Base-by-base conservation (phyloP, 2,113 vertebrate genomes). In the Ammodytes marinus region DNA sequence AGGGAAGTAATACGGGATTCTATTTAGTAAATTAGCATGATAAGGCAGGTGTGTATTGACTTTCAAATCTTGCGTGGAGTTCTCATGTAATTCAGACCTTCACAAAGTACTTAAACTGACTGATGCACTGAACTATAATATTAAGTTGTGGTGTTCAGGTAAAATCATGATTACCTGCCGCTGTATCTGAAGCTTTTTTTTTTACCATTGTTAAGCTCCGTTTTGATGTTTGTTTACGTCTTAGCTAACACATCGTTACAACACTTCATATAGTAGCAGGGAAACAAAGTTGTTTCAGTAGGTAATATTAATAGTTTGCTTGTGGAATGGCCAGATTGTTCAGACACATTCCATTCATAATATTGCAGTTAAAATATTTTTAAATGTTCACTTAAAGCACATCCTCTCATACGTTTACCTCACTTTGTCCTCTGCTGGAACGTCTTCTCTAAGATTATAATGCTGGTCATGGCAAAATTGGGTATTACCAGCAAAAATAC, bases 331-430 rank as follows among this genome's bases (percentile, higher is more conserved):
- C 11, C 43, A 13, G 45, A n/a, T 4, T 52, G 55, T 57, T 83
- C 14, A 7, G 19, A 74, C 63, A 71, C 82, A 90, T 89, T 87
- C 84, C 82, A 65, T 52, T 83, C 27, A 57, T 19, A 52, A 67
- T 17, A 53, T 46, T 42, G 69, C 45, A 57, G 13, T 52, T 49
- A 4, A 59, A 11, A 60, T 42, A 5, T 27, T 35, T 64, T 15
- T 8, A 45, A 37, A 45, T n/a, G 27, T 69, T 80, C 43, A 54
- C 49, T 47, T 79, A 27, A 49, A 76, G 65, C 14, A 27, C 27
- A 17, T 58, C 39, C 66, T 61, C 67, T 76, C 14, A 14, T 80
- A 40, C 39, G 11, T 67, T 69, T 64, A 70, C 63, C 73, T 83
- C 60, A 79, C 11, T 80, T 46, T 70, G 27, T 74, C 58, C 49